Evolutionary conservation across 2,888 invertebrate species (phyloP), one percentile per base, ranked within the genome.

Genomic region (Gnatocerus cornutus): DNA sequence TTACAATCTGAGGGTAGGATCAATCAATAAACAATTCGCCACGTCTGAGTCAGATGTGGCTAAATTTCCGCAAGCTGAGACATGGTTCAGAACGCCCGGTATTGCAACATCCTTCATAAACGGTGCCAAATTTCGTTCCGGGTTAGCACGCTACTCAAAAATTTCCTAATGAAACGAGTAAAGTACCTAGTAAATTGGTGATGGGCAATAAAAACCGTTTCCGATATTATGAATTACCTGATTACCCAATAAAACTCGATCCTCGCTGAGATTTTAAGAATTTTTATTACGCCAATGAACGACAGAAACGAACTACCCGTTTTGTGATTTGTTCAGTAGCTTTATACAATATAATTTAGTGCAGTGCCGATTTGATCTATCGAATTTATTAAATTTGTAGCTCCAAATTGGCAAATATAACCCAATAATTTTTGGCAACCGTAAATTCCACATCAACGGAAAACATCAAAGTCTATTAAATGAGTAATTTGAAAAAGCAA

Each of bases 11-110:
- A 41, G 41, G 41, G 41, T 41, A 3, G 41, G 41, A 41, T 41
- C 41, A 41, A 41, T 41, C 41, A 41, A 41, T 41, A 41, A 41
- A 41, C 41, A 41, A 41, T 41, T 41, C 41, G n/a, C n/a, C 13
- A 41, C 41, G 13, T 41, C 41, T 41, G 41, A 41, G n/a, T 41
- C 41, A 41, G 41, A 10, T 41, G 41, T 41, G 41, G 3, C n/a
- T 10, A 12, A 10, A 41, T 12, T 41, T 41, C 41, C 41, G 41
- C 41, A 41, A 41, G 33, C 33, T 33, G 33, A 33, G 33, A 33
- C 7, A 33, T 33, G 7, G 7, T 7, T 41, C 12, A n/a, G 41
- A n/a, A 37, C 4, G 3, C 2, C 9, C n/a, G 37, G 37, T 37
- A n/a, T 2, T 41, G 41, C 10, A 6, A 33, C 33, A 33, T 33